Evolutionary conservation across 2,888 invertebrate species (phyloP), one percentile per base, ranked within the genome.

Genomic region (Xanthorhoe designata): DNA sequence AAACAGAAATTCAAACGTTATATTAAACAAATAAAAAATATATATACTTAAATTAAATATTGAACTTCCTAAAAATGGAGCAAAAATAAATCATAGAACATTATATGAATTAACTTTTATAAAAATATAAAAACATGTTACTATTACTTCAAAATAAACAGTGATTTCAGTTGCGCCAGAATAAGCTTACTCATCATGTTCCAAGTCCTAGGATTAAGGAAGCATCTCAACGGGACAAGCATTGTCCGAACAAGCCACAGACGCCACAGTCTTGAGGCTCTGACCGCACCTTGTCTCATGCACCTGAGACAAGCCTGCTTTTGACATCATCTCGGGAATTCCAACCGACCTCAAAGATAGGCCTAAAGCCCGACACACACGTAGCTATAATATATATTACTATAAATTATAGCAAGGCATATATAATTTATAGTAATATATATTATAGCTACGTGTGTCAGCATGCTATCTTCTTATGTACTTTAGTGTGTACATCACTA

Each of bases 231-330:
- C 18, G 13, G 13, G 15, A 17, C 50, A 19, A 45, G 49, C 47
- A 50, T 17, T 47, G 64, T 54, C 29, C 64, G 74, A 10, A 60
- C 68, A 63, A 64, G 68, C 70, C 69, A 70, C 67, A 61, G 72
- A 70, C 72, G 53, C 53, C 24, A 51, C 56, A 47, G 69, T 70
- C 72, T 70, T 69, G 53, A 70, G 66, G 61, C 61, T 58, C 73
- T 74, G 73, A 80, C 81, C 81, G 70, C 80, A 76, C 57, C 42
- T 32, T 32, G 32, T 42, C 74, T 72, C 72, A 74, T 74, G 74
- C 74, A 77, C 78, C 80, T 79, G 79, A 74, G 79, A 70, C 75
- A 64, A 64, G 51, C 72, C 78, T 79, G 80, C 60, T 74, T 72
- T 72, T 73, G 73, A 71, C 74, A 74, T 78, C 77, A 76, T 73